phyloP scores from a whole-genome alignment of 2,888 invertebrate genomes.

The Drosophila pseudotalamancana region DNA sequence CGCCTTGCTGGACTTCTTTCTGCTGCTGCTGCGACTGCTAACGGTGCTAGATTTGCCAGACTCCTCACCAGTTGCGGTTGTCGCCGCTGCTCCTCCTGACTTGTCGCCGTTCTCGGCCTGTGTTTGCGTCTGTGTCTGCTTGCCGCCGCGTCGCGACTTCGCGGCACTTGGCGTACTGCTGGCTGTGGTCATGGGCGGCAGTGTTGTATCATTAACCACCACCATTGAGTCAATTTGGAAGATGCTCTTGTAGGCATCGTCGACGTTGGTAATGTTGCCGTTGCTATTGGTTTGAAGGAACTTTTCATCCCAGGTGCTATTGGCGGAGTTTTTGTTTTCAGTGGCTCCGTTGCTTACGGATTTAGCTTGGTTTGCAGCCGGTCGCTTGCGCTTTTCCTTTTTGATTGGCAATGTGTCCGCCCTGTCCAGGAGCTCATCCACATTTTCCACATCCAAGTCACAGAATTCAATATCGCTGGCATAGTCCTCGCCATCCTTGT shows the following conservation, averaged over 20 bases:
- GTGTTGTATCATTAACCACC: constrained; percentile 72
- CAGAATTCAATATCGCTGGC: constrained; percentile 82
- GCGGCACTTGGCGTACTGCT: constrained; percentile 29
- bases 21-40: constrained; percentile 52
- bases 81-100: constrained; percentile 12
- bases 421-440: constrained; percentile 83
- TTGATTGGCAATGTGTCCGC: constrained; percentile 51
- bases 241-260: constrained; percentile 84
- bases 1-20: constrained; percentile 43
- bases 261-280: constrained; percentile 36
- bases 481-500: constrained; percentile 71
- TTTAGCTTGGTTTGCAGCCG: constrained; percentile 22
- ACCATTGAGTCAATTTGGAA: constrained; percentile 85
- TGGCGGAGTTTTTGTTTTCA: constrained; percentile 24
- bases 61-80: neutral
- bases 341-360: constrained; percentile 22
- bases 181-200: constrained; percentile 51
- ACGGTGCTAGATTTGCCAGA: constrained; percentile 14
- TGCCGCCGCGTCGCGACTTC: constrained; percentile 46
- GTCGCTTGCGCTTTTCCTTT: constrained; percentile 57
- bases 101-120: constrained; percentile 4
- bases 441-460: constrained; percentile 83
- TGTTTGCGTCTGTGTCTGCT: constrained; percentile 17
- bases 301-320: constrained; percentile 78
- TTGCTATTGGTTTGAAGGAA: constrained; percentile 65